Evolutionary conservation across 2,888 invertebrate species (phyloP).

Genomic region (Agrochola lota): DNA sequence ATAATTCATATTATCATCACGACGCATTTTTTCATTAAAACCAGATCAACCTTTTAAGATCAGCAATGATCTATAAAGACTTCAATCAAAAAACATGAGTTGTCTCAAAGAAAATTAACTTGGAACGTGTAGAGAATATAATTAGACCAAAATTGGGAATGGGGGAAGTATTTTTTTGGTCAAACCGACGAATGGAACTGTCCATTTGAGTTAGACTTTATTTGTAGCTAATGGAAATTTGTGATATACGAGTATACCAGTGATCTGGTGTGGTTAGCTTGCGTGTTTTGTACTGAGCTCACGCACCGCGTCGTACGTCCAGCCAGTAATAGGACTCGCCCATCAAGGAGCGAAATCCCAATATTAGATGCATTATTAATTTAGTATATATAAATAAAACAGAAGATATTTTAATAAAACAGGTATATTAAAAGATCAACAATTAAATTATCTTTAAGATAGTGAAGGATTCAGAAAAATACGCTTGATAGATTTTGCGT

Average conservation of each 20-base stretch:
- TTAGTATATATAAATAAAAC: too few relatives aligned
- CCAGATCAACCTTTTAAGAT: slow-evolving; percentile 55
- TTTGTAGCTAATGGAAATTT: slow-evolving; percentile 19
- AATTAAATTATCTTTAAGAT: too few relatives aligned
- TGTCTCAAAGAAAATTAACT: slow-evolving; percentile 56
- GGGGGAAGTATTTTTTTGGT: slow-evolving; percentile 21
- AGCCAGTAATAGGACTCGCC: too few relatives aligned
- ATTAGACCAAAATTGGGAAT: slow-evolving; percentile 40
- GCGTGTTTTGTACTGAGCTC: too few relatives aligned
- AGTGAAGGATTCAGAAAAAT: too few relatives aligned
- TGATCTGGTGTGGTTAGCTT: too few relatives aligned
- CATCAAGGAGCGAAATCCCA: too few relatives aligned
- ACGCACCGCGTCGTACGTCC: too few relatives aligned
- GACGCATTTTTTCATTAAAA: slow-evolving; percentile 49
- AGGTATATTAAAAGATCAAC: too few relatives aligned
- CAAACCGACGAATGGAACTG: neutral
- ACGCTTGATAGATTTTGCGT: too few relatives aligned
- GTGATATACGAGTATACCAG: neutral
- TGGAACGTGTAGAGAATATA: slow-evolving; percentile 55
- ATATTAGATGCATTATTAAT: too few relatives aligned
- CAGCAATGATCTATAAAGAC: slow-evolving; percentile 51
- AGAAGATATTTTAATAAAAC: too few relatives aligned
- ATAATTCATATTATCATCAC: slow-evolving; percentile 35
- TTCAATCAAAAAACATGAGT: slow-evolving; percentile 59
- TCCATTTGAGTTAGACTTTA: slow-evolving; percentile 10